Evolutionary conservation across 2,113 vertebrate genomes (phyloP).

Genomic region (Platichthys flesus): DNA sequence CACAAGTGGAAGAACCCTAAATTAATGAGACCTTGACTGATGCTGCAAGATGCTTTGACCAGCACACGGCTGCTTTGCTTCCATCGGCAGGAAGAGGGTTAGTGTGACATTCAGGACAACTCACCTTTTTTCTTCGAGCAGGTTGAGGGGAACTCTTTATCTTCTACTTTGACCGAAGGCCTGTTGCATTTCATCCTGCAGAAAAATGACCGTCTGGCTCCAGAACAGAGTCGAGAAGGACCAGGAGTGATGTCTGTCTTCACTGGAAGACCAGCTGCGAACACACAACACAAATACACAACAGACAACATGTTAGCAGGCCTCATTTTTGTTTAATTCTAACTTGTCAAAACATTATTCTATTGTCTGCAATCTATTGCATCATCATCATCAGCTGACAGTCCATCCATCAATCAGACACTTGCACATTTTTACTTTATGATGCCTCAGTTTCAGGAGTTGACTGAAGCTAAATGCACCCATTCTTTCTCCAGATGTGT

Average conservation of each 20-base stretch:
- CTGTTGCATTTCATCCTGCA: constrained; percentile 99
- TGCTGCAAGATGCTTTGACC: no score
- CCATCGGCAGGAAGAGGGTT: background rate
- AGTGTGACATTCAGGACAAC: background rate
- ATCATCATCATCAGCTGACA: no score
- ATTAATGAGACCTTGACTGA: no score
- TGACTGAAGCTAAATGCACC: no score
- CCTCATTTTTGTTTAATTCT: background rate
- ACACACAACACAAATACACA: background rate
- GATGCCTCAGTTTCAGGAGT: no score
- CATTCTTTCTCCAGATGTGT: no score
- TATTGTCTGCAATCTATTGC: background rate
- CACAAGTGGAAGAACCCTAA: no score
- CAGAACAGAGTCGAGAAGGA: constrained; percentile 94
- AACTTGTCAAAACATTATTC: no score
- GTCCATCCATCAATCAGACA: no score
- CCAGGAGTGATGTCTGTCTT: constrained; percentile 97
- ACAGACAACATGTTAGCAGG: background rate
- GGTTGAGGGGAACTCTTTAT: constrained; percentile 96
- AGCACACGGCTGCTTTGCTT: no score
- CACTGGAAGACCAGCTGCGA: constrained; percentile 94
- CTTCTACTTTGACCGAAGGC: constrained; percentile 96
- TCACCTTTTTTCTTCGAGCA: constrained; percentile 99
- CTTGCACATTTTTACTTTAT: no score
- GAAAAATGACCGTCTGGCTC: constrained; percentile 97